phyloP scores from a whole-genome alignment of 2,888 invertebrate genomes.

The Flexamia atlantica region DNA sequence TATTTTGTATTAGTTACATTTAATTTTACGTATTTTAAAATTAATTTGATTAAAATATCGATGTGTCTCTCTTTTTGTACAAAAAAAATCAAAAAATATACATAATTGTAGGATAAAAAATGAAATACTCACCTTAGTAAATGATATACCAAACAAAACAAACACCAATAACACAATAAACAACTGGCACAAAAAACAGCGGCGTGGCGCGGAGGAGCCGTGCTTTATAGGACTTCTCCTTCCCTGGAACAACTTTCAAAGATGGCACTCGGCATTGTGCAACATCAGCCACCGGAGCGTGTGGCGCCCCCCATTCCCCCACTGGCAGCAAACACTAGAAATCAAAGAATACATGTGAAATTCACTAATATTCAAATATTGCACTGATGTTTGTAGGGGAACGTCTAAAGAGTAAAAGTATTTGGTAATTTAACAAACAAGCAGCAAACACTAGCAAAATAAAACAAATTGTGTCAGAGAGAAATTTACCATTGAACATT shows the following conservation, averaged over 20 bases:
- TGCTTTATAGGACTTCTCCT: constrained; percentile 41
- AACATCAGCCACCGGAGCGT: constrained; percentile 16
- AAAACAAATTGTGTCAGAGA: too few species aligned
- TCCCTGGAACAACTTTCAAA: constrained; percentile 48
- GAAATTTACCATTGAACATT: too few species aligned
- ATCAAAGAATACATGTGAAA: too few species aligned
- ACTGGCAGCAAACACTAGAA: constrained; percentile 1
- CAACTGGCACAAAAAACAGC: constrained; percentile 6
- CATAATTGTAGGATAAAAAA: neutral
- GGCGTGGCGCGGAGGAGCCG: neutral
- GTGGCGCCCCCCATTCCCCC: neutral
- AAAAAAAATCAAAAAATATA: neutral
- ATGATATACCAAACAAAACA: constrained; percentile 35
- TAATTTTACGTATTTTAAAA: too few species aligned
- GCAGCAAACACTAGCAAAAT: too few species aligned
- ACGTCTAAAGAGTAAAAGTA: too few species aligned
- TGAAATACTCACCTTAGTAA: constrained; percentile 24
- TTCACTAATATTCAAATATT: too few species aligned
- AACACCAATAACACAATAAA: neutral
- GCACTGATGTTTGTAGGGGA: too few species aligned
- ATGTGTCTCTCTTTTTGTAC: too few species aligned
- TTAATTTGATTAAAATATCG: too few species aligned
- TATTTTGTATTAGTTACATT: too few species aligned
- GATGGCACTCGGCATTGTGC: constrained; percentile 41
- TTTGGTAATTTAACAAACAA: too few species aligned